Base-by-base conservation (phyloP, 2,113 vertebrate genomes). In the Tamias sibiricus region DNA sequence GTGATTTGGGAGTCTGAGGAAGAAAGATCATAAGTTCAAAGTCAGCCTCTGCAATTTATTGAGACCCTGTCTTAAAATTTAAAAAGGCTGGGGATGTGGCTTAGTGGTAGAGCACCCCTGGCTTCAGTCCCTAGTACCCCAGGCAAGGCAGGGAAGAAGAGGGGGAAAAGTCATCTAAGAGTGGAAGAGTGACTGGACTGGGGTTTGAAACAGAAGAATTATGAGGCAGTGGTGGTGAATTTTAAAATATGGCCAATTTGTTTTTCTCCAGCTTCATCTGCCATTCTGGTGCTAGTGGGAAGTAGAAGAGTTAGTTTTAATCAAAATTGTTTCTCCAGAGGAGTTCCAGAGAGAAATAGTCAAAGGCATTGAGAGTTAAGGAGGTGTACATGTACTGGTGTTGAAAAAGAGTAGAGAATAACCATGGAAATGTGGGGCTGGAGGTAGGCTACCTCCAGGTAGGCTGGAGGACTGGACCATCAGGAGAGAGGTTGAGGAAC, bases 241-340 rank as follows among this genome's bases (percentile, higher is more conserved):
- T 69, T 88, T 82, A 76, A 92, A 54, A 57, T 75, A 49, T n/a
- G 62, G 10, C 84, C 37, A 82, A 10, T 92, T 57, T 1, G 12
- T 75, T 26, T 75, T 32, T 64, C 82, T n/a, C n/a, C n/a, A n/a
- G n/a, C 35, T 91, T 87, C 40, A 47, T 76, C 90, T 92, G 85
- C 26, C 47, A 49, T 14, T 47, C 14, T 49, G 10, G 7, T 83
- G 30, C 69, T 77, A 26, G 16, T 69, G 35, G 76, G 37, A 26
- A 68, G 14, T 59, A 92, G 69, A 88, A 80, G 35, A 47, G 28
- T 54, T 59, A 20, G 12, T 54, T 84, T 76, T 90, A 76, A 68
- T 9, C 47, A 94, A 57, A 49, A 49, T 44, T 76, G 32, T 75
- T 76, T 75, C 44, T 69, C 24, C 8, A 30, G 37, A n/a, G 44